Evolutionary conservation across 1,140 invertebrate genomes (phyloP).

Genomic region (Drosophila aff.): DNA sequence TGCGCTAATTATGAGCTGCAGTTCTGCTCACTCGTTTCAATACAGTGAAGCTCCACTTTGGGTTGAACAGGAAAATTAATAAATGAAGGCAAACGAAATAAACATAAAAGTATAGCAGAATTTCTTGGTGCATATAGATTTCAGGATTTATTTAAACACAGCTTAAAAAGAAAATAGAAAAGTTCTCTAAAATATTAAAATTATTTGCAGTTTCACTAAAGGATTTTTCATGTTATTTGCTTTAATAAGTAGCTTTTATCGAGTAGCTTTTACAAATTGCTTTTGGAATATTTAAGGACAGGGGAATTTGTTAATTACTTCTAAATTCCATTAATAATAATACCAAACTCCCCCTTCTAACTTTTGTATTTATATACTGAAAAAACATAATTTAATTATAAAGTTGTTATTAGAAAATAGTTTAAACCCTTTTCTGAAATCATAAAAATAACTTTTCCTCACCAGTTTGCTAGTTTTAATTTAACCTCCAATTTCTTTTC

Average conservation of each 20-base stretch:
- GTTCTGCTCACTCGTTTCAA: conserved; percentile 9
- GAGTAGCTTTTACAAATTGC: neutral
- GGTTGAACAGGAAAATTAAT: neutral
- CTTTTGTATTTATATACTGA: too few species aligned
- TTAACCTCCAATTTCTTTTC: neutral
- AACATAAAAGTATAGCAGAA: too few species aligned
- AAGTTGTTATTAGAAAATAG: neutral
- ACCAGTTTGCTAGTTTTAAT: neutral
- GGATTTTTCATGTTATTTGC: neutral
- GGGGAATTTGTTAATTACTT: neutral
- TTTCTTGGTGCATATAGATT: too few species aligned
- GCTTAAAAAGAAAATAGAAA: neutral
- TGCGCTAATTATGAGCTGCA: conserved; percentile 63
- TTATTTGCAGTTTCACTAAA: neutral
- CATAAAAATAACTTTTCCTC: too few species aligned
- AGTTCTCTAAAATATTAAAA: neutral
- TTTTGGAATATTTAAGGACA: neutral
- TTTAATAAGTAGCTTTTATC: too few species aligned
- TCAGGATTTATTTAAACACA: neutral
- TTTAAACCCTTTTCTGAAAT: too few species aligned
- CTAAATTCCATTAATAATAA: neutral
- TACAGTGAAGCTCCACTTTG: conserved; percentile 11
- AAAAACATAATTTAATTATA: neutral
- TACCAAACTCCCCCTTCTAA: too few species aligned
- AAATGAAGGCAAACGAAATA: neutral